phyloP scores from a whole-genome alignment of 1,140 invertebrate species.

The Metaphire vulgaris region DNA sequence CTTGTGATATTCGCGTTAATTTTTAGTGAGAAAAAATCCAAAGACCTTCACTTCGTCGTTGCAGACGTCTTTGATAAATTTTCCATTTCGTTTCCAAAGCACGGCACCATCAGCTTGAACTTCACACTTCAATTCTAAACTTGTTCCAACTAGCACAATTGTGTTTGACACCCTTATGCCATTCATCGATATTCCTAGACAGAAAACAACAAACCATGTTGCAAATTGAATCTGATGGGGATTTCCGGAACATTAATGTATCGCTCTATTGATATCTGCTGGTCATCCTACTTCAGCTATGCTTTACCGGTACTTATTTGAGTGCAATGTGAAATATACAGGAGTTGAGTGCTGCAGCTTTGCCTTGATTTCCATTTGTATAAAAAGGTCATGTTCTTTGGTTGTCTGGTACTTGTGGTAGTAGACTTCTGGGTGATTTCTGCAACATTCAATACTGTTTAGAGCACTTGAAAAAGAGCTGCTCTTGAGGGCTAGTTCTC shows the following conservation, averaged over 20 bases:
- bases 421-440: no score
- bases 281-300: no score
- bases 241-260: no score
- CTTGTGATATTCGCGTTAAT: neutral
- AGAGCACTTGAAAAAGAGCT: no score
- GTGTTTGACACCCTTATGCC: slow-evolving; percentile 64
- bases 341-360: no score
- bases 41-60: slow-evolving; percentile 55
- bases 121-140: slow-evolving; percentile 73
- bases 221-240: no score
- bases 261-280: no score
- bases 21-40: neutral
- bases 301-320: neutral
- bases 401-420: no score
- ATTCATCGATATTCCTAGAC: slow-evolving; percentile 55
- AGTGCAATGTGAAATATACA: neutral
- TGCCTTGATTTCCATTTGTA: no score
- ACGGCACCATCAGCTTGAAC: slow-evolving; percentile 61
- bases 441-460: no score
- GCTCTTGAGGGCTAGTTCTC: no score
- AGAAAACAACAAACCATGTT: neutral
- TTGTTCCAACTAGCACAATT: slow-evolving; percentile 65
- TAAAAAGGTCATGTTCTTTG: no score
- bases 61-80: slow-evolving; percentile 54
- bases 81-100: slow-evolving; percentile 65